Evolutionary conservation across 1,140 invertebrate species (phyloP).

Genomic region (Cotesia vestalis): DNA sequence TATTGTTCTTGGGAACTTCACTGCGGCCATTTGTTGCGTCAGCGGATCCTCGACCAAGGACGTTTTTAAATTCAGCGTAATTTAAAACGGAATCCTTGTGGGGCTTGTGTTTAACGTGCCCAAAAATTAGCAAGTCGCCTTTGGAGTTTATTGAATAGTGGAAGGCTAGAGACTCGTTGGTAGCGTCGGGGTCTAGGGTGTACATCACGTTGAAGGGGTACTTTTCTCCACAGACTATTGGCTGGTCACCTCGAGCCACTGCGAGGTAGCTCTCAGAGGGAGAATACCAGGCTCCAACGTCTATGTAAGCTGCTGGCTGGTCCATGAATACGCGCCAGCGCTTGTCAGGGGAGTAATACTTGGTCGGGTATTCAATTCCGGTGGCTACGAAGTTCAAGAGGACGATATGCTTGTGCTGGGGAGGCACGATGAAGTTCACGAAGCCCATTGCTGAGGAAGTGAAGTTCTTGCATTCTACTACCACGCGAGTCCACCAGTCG

Average conservation of each 20-base stretch:
- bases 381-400: slow-evolving; percentile 61
- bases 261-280: slow-evolving; percentile 61
- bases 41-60: slow-evolving; percentile 51
- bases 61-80: slow-evolving; percentile 59
- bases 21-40: slow-evolving; percentile 41
- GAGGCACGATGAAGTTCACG: slow-evolving; percentile 62
- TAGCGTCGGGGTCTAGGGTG: slow-evolving; percentile 48
- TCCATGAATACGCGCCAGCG: slow-evolving; percentile 63
- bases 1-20: slow-evolving; percentile 15
- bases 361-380: slow-evolving; percentile 61
- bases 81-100: slow-evolving; percentile 55
- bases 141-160: slow-evolving; percentile 63
- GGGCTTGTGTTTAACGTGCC: slow-evolving; percentile 58
- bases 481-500: slow-evolving; percentile 53
- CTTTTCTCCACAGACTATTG: slow-evolving; percentile 59
- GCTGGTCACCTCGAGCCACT: slow-evolving; percentile 57
- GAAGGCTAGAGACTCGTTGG: slow-evolving; percentile 54
- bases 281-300: slow-evolving; percentile 62
- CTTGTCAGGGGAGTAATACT: slow-evolving; percentile 63
- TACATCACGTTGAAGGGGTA: slow-evolving; percentile 64
- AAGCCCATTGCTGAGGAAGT: slow-evolving; percentile 60
- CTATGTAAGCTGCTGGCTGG: slow-evolving; percentile 61
- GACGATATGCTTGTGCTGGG: slow-evolving; percentile 58
- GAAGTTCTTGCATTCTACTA: slow-evolving; percentile 62
- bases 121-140: slow-evolving; percentile 57